phyloP scores from a whole-genome alignment of 2,888 invertebrate genomes.

The Limnephilus auricula region DNA sequence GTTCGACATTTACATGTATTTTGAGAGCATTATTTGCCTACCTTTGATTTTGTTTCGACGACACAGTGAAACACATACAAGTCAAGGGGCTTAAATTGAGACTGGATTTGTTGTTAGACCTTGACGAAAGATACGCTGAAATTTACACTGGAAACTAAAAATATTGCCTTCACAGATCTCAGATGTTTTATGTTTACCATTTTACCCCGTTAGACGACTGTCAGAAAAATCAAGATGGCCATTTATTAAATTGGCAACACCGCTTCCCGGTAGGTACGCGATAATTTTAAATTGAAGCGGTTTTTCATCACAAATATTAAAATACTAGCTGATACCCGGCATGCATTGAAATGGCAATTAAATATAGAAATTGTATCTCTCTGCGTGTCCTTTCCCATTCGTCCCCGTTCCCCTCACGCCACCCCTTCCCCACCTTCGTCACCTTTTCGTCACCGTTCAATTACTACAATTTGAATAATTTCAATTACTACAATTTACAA shows the following conservation, averaged over 20 bases:
- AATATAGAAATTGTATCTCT: too few relatives aligned
- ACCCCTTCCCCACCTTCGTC: too few relatives aligned
- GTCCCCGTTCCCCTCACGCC: too few relatives aligned
- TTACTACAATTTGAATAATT: too few relatives aligned
- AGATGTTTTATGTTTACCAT: conserved; percentile 65
- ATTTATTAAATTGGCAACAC: conserved; percentile 49
- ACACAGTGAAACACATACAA: conserved; percentile 50
- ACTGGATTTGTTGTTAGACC: background rate
- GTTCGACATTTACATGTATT: conserved; percentile 39
- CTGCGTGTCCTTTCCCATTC: too few relatives aligned
- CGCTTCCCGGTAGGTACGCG: background rate
- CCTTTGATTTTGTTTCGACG: conserved; percentile 59
- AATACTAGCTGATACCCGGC: too few relatives aligned
- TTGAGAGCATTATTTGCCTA: conserved; percentile 28
- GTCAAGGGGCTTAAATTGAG: background rate
- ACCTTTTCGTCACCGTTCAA: too few relatives aligned
- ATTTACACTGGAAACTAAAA: conserved; percentile 52
- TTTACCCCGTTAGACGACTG: conserved; percentile 61
- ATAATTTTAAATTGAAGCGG: background rate
- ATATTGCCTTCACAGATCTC: conserved; percentile 61
- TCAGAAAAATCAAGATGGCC: conserved; percentile 56
- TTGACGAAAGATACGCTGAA: background rate
- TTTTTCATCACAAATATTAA: background rate
- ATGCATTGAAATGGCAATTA: too few relatives aligned
- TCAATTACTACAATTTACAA: too few relatives aligned